Base-by-base conservation (phyloP, 2,113 vertebrate species). In the Oreotragus oreotragus region DNA sequence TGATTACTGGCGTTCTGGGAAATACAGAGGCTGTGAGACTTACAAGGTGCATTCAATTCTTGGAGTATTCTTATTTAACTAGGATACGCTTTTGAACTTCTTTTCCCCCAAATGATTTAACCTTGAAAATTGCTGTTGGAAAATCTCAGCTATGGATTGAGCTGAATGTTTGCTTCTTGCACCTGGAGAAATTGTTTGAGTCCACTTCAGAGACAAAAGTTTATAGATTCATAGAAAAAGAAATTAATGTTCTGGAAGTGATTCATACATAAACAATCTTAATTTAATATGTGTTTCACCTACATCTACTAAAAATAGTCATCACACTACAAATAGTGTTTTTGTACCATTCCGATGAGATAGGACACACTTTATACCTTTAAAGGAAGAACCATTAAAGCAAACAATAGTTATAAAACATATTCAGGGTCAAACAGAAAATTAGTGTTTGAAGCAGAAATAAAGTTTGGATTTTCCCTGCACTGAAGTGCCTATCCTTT, bases 381-480 rank as follows among this genome's bases (percentile, higher is more conserved):
- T 62, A 36, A 90, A 96, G 70, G 33, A 91, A 92, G 39, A 95
- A 33, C 4, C 16, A 58, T n/a, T 39, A 87, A 70, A 87, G 84
- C 30, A 86, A 94, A 94, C 4, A 95, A 19, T 62, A 49, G n/a
- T 91, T 87, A 90, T n/a, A 92, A 95, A 96, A 86, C 51, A 96
- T 36, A 84, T 16, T 45, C 58, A 64, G 55, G 36, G 39, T 27
- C 30, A 93, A 8, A 16, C 2, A 93, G 79, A 36, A 97, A 94
- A 90, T 60, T 28, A 77, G 62, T 77, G 10, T 90, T 85, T 73
- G 60, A 86, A 91, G 28, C 36, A 84, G 13, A 36, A 92, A 88
- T 39, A 93, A 90, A 96, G 94, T 90, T 64, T 4, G 16, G 28
- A 80, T 62, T 85, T 84, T 43, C 14, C 36, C 25, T 77, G 43